Evolutionary conservation across 1,140 invertebrate genomes (phyloP).

Genomic region (Manduca sexta): DNA sequence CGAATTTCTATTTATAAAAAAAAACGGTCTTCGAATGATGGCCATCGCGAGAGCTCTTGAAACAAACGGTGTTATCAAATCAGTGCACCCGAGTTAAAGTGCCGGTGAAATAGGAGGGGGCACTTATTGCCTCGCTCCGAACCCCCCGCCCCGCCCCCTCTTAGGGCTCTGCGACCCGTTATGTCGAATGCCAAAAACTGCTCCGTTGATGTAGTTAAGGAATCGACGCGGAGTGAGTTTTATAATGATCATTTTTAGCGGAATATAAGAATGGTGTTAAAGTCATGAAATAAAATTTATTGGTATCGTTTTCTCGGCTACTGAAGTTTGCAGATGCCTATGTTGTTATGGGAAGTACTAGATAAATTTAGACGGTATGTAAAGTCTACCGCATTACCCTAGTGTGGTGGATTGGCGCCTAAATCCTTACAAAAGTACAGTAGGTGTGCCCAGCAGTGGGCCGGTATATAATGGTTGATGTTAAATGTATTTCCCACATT

Average conservation of each 20-base stretch:
- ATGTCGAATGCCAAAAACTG: slow-evolving; percentile 2
- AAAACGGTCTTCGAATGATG: slow-evolving; percentile 44
- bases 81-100: slow-evolving; percentile 64
- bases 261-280: too few species aligned
- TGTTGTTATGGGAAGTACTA: too few species aligned
- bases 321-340: too few species aligned
- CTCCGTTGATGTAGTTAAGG: not conserved
- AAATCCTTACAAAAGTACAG: too few species aligned
- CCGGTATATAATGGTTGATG: too few species aligned
- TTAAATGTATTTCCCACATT: too few species aligned
- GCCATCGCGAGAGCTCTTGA: slow-evolving; percentile 43
- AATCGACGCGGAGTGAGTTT: not conserved
- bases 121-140: slow-evolving; percentile 51
- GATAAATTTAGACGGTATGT: too few species aligned
- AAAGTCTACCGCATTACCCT: too few species aligned
- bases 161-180: not conserved
- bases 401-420: too few species aligned
- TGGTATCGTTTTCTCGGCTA: too few species aligned
- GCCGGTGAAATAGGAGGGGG: slow-evolving; percentile 62
- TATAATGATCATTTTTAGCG: not conserved
- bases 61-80: slow-evolving; percentile 69
- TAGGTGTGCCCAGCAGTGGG: too few species aligned
- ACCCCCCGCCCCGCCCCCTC: slow-evolving; percentile 13
- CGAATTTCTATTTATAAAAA: slow-evolving; percentile 25
- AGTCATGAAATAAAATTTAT: too few species aligned